Conservation (phyloP, 1,140 invertebrate species). For the Sipha flava region DNA sequence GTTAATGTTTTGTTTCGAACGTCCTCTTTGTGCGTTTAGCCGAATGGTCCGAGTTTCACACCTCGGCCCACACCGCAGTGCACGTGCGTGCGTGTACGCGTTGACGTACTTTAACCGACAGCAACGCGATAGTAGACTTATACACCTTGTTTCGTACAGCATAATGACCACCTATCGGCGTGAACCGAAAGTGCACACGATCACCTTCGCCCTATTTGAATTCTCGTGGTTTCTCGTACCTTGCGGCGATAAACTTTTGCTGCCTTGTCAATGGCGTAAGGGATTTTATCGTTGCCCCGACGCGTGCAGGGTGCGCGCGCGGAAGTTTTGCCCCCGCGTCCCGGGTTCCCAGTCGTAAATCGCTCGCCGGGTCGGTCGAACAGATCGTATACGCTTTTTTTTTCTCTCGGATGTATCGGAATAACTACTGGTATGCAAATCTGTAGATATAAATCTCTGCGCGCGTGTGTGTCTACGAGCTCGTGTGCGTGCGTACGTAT, state of each 20-base stretch:
- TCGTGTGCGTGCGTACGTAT: too few species aligned
- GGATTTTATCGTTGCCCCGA: conserved; percentile 11
- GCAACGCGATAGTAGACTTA: background rate
- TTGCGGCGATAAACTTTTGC: background rate
- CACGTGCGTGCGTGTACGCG: background rate
- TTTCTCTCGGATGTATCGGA: background rate
- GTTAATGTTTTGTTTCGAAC: background rate
- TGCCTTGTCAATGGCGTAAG: background rate
- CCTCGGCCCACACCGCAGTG: too few species aligned
- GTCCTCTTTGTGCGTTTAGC: background rate
- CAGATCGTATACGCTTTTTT: background rate
- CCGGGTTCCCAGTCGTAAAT: conserved; percentile 2
- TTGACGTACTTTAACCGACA: background rate
- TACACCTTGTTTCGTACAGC: background rate
- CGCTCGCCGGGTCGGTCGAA: conserved; percentile 17
- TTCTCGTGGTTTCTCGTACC: background rate
- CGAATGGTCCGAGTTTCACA: background rate
- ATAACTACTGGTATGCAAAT: conserved; percentile 22
- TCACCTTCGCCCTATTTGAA: too few species aligned
- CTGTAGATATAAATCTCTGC: conserved; percentile 14
- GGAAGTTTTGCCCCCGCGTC: background rate
- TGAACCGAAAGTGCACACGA: too few species aligned
- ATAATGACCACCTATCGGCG: too few species aligned
- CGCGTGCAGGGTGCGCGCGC: background rate
- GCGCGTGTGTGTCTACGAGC: too few species aligned